phyloP scores from a whole-genome alignment of 2,113 vertebrate genomes.

The Varanus salvator region DNA sequence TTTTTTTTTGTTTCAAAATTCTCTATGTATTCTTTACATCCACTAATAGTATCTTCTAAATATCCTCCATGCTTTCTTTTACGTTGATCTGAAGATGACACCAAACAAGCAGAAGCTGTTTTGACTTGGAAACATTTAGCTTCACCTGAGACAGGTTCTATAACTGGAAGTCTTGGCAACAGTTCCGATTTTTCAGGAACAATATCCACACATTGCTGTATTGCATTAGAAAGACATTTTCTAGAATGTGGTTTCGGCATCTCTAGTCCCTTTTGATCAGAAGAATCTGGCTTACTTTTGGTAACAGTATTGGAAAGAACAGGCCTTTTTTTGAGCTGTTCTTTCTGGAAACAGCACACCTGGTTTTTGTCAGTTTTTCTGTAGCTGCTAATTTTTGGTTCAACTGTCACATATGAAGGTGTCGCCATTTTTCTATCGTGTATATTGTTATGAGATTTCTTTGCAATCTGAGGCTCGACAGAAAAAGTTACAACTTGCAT shows the following conservation, averaged over 20 bases:
- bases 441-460: constrained; percentile 35
- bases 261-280: constrained; percentile 44
- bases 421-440: constrained; percentile 67
- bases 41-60: constrained; percentile 24
- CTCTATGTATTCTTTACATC: background rate
- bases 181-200: constrained; percentile 38
- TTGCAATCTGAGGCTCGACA: constrained; percentile 26
- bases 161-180: constrained; percentile 76
- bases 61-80: constrained; percentile 86
- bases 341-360: background rate
- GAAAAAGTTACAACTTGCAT: background rate
- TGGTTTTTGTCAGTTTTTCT: constrained; percentile 9
- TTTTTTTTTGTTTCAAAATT: constrained; percentile 76
- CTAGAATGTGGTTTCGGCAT: constrained; percentile 80
- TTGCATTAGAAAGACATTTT: constrained; percentile 79
- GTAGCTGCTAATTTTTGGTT: constrained; percentile 32
- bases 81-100: background rate
- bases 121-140: background rate
- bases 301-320: constrained; percentile 83
- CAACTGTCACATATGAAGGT: constrained; percentile 68
- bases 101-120: background rate
- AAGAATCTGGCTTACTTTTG: constrained; percentile 76
- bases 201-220: constrained; percentile 61
- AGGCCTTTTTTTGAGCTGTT: constrained; percentile 62
- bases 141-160: constrained; percentile 57